Conservation (phyloP, 2,888 invertebrate species). For the Lycaena phlaeas region DNA sequence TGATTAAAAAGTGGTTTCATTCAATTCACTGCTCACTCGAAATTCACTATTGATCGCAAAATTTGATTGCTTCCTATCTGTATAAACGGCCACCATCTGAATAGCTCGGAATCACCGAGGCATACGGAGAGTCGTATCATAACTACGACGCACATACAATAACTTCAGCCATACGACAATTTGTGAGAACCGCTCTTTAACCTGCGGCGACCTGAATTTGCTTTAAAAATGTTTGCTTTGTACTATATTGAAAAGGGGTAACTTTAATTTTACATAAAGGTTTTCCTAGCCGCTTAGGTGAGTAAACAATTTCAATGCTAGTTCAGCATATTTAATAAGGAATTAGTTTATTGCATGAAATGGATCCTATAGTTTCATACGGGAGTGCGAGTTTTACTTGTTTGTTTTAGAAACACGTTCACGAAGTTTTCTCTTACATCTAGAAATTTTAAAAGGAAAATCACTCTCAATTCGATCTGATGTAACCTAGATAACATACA, state of each 20-base stretch:
- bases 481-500: too few relatives aligned
- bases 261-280: slow-evolving; percentile 2
- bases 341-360: neutral
- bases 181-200: slow-evolving; percentile 11
- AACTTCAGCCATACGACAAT: slow-evolving; percentile 3
- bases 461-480: too few relatives aligned
- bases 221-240: slow-evolving; percentile 14
- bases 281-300: neutral
- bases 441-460: too few relatives aligned
- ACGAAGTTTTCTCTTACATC: too few relatives aligned
- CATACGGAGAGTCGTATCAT: slow-evolving; percentile 3
- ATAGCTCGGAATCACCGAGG: slow-evolving; percentile 7
- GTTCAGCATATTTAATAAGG: slow-evolving; percentile 2
- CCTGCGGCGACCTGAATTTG: slow-evolving; percentile 19
- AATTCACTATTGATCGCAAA: slow-evolving; percentile 12
- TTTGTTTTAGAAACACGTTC: too few relatives aligned
- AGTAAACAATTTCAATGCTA: neutral
- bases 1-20: neutral
- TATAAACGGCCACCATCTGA: slow-evolving; percentile 9
- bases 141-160: slow-evolving; percentile 5
- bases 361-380: too few relatives aligned
- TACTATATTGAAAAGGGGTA: slow-evolving; percentile 4
- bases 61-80: slow-evolving; percentile 19
- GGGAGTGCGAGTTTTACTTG: too few relatives aligned
- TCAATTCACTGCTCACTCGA: slow-evolving; percentile 9